Evolutionary conservation across 1,140 invertebrate species (phyloP), one percentile per base, ranked within the genome.

Genomic region (Tyrophagus putrescentiae): DNA sequence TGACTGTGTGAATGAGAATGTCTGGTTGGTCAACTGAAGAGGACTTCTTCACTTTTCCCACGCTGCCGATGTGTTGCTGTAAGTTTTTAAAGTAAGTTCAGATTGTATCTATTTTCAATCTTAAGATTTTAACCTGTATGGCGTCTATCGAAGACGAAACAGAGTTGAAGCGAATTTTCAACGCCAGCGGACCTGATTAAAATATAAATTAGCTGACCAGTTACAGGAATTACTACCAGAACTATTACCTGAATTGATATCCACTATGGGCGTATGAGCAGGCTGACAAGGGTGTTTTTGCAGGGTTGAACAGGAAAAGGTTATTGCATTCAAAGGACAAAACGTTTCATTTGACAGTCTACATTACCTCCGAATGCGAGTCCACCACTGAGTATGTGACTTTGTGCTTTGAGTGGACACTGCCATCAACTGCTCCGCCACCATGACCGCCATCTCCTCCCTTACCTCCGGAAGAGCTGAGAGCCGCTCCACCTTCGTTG

Each of bases 111-210:
- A n/a, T n/a, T n/a, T n/a, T n/a, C n/a, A n/a, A n/a, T n/a, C n/a
- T n/a, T n/a, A n/a, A n/a, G n/a, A n/a, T n/a, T n/a, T n/a, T n/a
- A n/a, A n/a, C n/a, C n/a, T 54, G 52, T 33, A 54, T 34, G 27
- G 52, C 52, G 39, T 27, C 31, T 23, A 54, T 54, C n/a, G 32
- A 34, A 11, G 39, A 50, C 23, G 57, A 58, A 42, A 29, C 29
- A 23, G 57, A 58, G 23, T 57, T 42, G 57, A 58, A 58, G 23
- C 36, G 57, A 3, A 58, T 58, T 28, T 42, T 58, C 57, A 58
- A 27, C 21, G 57, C 31, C 23, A 58, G 25, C 29, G 57, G 53
- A 11, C 16, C 53, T n/a, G n/a, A n/a, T n/a, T n/a, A n/a, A n/a
- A n/a, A n/a, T n/a, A n/a, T n/a, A n/a, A n/a, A n/a, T n/a, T n/a